phyloP scores from a whole-genome alignment of 2,888 invertebrate species.

The Vesta saturnalis region DNA sequence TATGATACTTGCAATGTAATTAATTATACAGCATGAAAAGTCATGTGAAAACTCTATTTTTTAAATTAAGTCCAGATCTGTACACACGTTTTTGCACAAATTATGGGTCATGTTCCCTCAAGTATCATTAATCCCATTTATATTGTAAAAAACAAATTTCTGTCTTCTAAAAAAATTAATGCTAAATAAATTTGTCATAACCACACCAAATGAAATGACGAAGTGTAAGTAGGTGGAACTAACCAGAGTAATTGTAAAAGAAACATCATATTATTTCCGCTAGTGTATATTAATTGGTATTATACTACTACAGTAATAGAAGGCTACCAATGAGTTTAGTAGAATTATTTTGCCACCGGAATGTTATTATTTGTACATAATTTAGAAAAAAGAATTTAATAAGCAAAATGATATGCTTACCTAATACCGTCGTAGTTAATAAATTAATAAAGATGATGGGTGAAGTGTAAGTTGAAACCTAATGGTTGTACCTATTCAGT shows the following conservation, averaged over 20 bases:
- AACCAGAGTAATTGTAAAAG: constrained; percentile 52
- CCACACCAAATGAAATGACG: constrained; percentile 57
- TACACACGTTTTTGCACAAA: background rate
- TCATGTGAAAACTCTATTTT: constrained; percentile 28
- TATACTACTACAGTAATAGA: background rate
- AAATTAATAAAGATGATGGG: constrained; percentile 52
- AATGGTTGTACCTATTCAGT: constrained; percentile 50
- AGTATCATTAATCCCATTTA: too few relatives aligned
- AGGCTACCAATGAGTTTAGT: background rate
- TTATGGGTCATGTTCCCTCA: background rate
- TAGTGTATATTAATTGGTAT: constrained; percentile 21
- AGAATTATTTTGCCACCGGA: too few relatives aligned
- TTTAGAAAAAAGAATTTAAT: background rate
- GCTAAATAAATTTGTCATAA: constrained; percentile 41
- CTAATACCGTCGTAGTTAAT: constrained; percentile 43
- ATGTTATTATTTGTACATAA: background rate
- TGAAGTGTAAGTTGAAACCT: constrained; percentile 55
- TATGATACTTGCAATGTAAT: constrained; percentile 18
- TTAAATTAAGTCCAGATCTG: constrained; percentile 16
- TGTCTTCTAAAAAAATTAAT: background rate
- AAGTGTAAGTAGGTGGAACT: constrained; percentile 54
- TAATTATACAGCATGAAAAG: constrained; percentile 23
- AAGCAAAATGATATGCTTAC: constrained; percentile 24
- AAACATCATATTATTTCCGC: constrained; percentile 54
- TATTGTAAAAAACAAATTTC: too few relatives aligned